Evolutionary conservation across 2,888 invertebrate genomes (phyloP), one percentile per base, ranked within the genome.

Genomic region (Pristionchus mayeri): DNA sequence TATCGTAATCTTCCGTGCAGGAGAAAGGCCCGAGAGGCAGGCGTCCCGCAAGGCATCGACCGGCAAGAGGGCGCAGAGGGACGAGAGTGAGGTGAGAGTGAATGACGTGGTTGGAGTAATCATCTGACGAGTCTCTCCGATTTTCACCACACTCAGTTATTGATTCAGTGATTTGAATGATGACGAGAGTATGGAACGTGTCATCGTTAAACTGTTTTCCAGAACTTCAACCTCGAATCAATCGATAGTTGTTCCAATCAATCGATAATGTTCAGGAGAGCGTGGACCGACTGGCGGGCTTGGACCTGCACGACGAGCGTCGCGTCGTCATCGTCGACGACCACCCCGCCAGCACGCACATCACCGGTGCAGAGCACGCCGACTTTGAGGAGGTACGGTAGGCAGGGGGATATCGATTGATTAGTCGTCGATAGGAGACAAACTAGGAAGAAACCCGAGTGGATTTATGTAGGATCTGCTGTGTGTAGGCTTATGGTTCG

Each of bases 211-310:
- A n/a, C n/a, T n/a, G n/a, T n/a, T n/a, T n/a, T n/a, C n/a, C n/a
- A n/a, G n/a, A n/a, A n/a, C n/a, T n/a, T n/a, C n/a, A n/a, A n/a
- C n/a, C n/a, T n/a, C n/a, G n/a, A n/a, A n/a, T n/a, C n/a, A n/a
- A n/a, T n/a, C n/a, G n/a, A n/a, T n/a, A n/a, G n/a, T n/a, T n/a
- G n/a, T n/a, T n/a, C n/a, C n/a, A n/a, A n/a, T n/a, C n/a, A n/a
- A n/a, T n/a, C n/a, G n/a, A n/a, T n/a, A n/a, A 2, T 48, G 1
- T 13, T 27, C 48, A 81, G 81, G 81, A 85, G 57, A 85, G 67
- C 78, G 84, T 81, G 82, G 94, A 94, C 89, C 94, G 94, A n/a
- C 93, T 95, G 86, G 94, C 94, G 48, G 94, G 94, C 85, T 94
- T 94, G 85, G 95, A 95, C 88, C 93, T 94, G 84, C 95, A 94